Percentiles rank a stretch among this genome's conserved stretches.
phyloP scores from a whole-genome alignment of 2,888 invertebrate genomes.

The Clitarchus hookeri region DNA sequence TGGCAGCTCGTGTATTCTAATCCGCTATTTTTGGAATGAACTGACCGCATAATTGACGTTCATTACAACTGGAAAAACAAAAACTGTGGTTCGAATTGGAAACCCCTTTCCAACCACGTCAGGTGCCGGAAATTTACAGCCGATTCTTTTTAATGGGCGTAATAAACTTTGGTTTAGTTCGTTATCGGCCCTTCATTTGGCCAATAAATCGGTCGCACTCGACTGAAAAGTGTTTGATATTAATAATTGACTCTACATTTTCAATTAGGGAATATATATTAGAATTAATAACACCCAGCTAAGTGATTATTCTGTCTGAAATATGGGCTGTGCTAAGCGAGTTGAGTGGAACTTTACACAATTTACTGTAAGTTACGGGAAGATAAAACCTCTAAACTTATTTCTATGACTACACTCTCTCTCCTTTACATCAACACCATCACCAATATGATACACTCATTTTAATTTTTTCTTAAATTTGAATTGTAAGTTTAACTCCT shows the following conservation, averaged over 20 bases:
- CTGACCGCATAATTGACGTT: not conserved
- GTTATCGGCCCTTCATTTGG: not conserved
- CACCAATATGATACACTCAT: too few species aligned
- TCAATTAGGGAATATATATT: not conserved
- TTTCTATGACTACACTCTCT: too few species aligned
- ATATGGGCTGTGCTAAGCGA: not conserved
- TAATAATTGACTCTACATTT: not conserved
- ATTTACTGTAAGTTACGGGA: not conserved
- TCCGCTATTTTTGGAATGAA: not conserved
- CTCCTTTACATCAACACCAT: too few species aligned
- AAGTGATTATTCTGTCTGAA: not conserved
- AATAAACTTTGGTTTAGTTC: slow-evolving; percentile 21
- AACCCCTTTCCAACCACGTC: not conserved
- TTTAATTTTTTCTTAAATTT: too few species aligned
- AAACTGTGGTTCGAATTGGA: not conserved
- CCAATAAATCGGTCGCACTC: not conserved
- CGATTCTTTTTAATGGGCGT: slow-evolving; percentile 8
- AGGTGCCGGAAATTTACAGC: slow-evolving; percentile 18
- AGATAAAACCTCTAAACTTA: not conserved
- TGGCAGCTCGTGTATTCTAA: not conserved
- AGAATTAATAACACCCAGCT: not conserved
- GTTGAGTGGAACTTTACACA: not conserved
- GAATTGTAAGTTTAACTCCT: too few species aligned
- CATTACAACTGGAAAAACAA: not conserved
- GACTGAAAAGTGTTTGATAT: not conserved